These are phyloP conservation scores for Diadumene lineata DNA, from an alignment of 92 coral and sea anemone genomes.

Conservation along the genomic window DNA sequence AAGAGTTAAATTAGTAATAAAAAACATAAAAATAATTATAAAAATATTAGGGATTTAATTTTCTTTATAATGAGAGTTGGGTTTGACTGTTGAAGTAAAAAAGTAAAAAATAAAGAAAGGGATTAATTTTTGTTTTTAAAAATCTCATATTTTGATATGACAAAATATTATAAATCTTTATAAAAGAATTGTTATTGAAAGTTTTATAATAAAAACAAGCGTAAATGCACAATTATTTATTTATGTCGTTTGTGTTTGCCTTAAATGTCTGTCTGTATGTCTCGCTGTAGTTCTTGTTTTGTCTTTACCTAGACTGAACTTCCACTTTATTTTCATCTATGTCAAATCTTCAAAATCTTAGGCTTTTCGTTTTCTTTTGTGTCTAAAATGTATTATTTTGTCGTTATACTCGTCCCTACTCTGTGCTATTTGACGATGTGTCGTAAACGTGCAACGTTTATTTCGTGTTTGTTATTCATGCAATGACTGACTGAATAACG, in stretches of 20 bases:
- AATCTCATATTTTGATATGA: not conserved
- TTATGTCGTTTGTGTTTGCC: slow-evolving; percentile 7
- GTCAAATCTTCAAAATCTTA: not conserved
- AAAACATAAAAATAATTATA: not conserved
- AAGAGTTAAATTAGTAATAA: not conserved
- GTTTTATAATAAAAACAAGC: slow-evolving; percentile 9
- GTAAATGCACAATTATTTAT: not conserved
- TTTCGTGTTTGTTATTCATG: too few relatives aligned
- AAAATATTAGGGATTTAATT: slow-evolving; percentile 1
- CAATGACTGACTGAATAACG: too few relatives aligned
- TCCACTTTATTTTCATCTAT: not conserved
- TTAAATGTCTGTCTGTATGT: too few relatives aligned
- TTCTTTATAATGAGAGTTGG: not conserved
- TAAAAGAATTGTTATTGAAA: not conserved
- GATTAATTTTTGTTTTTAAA: not conserved
- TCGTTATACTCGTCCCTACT: too few relatives aligned
- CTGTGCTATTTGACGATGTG: too few relatives aligned
- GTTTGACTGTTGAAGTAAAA: not conserved
- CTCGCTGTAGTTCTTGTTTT: not conserved
- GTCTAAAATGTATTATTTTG: too few relatives aligned
- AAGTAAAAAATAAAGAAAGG: not conserved
- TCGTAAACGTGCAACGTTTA: too few relatives aligned
- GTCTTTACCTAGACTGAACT: slow-evolving; percentile 26
- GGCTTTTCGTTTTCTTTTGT: not conserved
- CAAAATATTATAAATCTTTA: slow-evolving; percentile 3